A percentile compares a stretch with the other conserved stretches of the same genome.
Evolutionary conservation across 2,888 invertebrate species (phyloP).

Genomic region (Pilophorus perplexus): DNA sequence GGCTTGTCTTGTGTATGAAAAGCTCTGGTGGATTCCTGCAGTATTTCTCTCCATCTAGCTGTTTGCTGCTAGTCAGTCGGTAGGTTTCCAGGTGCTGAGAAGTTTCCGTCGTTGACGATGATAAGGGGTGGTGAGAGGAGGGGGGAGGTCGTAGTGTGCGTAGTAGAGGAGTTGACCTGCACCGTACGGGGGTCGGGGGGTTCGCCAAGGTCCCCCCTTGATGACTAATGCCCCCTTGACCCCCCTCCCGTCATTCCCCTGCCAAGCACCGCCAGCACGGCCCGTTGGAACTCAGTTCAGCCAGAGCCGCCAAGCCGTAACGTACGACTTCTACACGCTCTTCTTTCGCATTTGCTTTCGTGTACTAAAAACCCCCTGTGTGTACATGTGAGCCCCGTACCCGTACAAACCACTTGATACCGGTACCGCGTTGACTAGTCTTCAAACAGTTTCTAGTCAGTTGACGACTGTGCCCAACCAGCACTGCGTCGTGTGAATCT

Average conservation of each 20-base stretch:
- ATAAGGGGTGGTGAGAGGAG: too few relatives aligned
- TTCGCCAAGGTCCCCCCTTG: neutral
- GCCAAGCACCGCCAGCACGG: neutral
- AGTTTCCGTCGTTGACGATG: too few relatives aligned
- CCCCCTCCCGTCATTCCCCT: neutral
- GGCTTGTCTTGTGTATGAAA: too few relatives aligned
- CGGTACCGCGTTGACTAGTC: slow-evolving; percentile 22
- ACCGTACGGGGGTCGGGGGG: neutral
- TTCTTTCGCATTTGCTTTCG: neutral
- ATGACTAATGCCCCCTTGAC: slow-evolving; percentile 1
- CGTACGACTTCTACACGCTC: neutral
- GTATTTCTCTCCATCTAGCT: too few relatives aligned
- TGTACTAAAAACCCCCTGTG: slow-evolving; percentile 3
- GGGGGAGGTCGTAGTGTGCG: neutral
- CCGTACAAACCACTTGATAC: too few relatives aligned
- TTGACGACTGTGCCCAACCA: neutral
- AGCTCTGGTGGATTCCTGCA: too few relatives aligned
- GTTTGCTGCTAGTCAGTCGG: too few relatives aligned
- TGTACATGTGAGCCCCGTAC: too few relatives aligned
- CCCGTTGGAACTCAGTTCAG: neutral
- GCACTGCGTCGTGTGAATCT: slow-evolving; percentile 20
- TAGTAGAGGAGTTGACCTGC: too few relatives aligned
- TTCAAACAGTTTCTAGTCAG: slow-evolving; percentile 18
- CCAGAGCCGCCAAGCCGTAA: neutral
- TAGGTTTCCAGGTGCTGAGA: too few relatives aligned